Evolutionary conservation across 2,113 vertebrate genomes (phyloP).

Genomic region (Megaptera novaeangliae): DNA sequence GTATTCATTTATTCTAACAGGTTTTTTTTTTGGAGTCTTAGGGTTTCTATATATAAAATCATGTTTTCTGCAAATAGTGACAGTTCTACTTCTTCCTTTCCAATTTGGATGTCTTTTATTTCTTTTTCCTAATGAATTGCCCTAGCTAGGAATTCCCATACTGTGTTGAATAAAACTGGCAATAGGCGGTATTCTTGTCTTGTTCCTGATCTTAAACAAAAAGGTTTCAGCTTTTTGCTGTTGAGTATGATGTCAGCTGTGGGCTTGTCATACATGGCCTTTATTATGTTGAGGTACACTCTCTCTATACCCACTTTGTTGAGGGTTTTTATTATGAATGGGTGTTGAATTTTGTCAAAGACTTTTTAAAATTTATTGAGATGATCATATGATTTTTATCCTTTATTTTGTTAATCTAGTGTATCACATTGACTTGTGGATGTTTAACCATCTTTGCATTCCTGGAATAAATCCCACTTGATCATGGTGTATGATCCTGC

Average conservation of each 20-base stretch:
- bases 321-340: background rate
- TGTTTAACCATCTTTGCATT: too few relatives aligned
- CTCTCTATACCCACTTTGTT: background rate
- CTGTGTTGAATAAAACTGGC: background rate
- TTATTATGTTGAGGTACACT: background rate
- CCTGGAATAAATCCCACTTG: too few relatives aligned
- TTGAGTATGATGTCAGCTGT: background rate
- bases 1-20: background rate
- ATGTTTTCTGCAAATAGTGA: background rate
- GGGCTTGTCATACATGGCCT: background rate
- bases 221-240: background rate
- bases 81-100: background rate
- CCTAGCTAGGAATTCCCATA: background rate
- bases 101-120: background rate
- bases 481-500: background rate
- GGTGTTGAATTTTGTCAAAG: background rate
- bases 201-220: background rate
- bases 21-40: background rate
- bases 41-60: background rate
- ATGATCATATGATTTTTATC: background rate
- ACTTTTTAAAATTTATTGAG: background rate
- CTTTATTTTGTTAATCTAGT: background rate
- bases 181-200: background rate
- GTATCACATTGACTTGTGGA: too few relatives aligned
- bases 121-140: background rate